A percentile compares a stretch with the other conserved stretches of the same genome.
Evolutionary conservation across 1,140 invertebrate species (phyloP).

Genomic region (Trachelipus rathkii): DNA sequence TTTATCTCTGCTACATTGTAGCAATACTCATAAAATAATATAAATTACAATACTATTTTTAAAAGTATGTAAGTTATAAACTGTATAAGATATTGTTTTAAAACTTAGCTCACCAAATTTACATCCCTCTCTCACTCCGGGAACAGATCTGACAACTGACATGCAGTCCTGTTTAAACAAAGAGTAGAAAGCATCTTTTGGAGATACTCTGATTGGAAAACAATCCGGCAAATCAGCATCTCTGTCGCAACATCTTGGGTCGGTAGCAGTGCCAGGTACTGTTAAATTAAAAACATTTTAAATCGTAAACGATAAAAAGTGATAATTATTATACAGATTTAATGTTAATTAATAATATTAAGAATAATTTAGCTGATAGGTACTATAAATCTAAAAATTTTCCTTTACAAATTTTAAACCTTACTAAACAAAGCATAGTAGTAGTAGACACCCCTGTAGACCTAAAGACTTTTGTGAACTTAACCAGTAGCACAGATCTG

Average conservation of each 20-base stretch:
- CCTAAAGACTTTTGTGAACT: no score
- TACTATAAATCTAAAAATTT: no score
- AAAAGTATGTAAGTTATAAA: no score
- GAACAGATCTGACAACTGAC: constrained; percentile 54
- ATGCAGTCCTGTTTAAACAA: constrained; percentile 62
- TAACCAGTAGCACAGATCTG: no score
- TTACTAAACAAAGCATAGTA: no score
- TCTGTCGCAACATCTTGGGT: constrained; percentile 71
- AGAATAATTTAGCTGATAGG: no score
- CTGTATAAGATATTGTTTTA: not conserved
- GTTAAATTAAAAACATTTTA: not conserved
- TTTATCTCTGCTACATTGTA: not conserved
- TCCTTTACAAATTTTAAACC: no score
- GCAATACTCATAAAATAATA: not conserved
- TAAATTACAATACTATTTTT: not conserved
- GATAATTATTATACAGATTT: no score
- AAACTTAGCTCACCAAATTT: constrained; percentile 52
- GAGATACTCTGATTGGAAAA: constrained; percentile 81
- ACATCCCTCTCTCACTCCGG: constrained; percentile 54
- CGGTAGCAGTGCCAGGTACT: constrained; percentile 50
- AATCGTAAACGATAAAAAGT: not conserved
- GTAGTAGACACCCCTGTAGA: no score
- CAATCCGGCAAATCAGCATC: constrained; percentile 82
- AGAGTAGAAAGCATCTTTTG: constrained; percentile 86
- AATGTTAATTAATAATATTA: no score